phyloP scores from a whole-genome alignment of 2,113 vertebrate genomes.

The Grammomys dolichurus region DNA sequence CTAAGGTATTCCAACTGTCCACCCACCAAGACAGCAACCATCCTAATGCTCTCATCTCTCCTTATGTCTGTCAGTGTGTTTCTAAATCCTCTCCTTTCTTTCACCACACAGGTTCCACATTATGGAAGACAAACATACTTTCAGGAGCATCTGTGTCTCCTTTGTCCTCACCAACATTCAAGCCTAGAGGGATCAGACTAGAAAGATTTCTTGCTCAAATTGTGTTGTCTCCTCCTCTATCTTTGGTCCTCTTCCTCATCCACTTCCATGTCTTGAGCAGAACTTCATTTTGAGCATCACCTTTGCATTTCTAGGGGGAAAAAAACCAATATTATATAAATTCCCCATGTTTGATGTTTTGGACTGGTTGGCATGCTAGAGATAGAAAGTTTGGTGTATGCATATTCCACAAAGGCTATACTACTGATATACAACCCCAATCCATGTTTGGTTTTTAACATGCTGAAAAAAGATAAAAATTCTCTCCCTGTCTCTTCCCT shows the following conservation, averaged over 20 bases:
- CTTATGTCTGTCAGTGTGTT: not conserved
- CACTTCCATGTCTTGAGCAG: too few relatives aligned
- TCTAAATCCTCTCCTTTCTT: not conserved
- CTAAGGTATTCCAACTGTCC: not conserved
- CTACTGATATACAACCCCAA: not conserved
- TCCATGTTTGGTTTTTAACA: not conserved
- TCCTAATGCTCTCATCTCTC: not conserved
- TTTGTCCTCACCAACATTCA: not conserved
- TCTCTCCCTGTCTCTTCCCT: not conserved
- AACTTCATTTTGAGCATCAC: not conserved
- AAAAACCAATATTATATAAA: fast-evolving
- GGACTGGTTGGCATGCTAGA: not conserved
- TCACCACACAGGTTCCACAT: not conserved
- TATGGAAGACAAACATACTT: not conserved
- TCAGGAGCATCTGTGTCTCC: not conserved
- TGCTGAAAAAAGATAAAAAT: not conserved
- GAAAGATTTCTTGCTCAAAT: too few relatives aligned
- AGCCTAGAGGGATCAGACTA: not conserved
- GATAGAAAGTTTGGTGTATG: not conserved
- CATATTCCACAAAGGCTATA: not conserved
- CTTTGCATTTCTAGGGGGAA: not conserved
- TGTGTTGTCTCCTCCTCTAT: not conserved
- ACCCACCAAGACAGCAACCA: not conserved
- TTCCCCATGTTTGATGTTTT: not conserved
- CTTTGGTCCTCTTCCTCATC: not conserved